These are phyloP conservation scores for Brachypodius melanocephalos DNA, from an alignment of 2,113 vertebrate species.

Conservation along the genomic window DNA sequence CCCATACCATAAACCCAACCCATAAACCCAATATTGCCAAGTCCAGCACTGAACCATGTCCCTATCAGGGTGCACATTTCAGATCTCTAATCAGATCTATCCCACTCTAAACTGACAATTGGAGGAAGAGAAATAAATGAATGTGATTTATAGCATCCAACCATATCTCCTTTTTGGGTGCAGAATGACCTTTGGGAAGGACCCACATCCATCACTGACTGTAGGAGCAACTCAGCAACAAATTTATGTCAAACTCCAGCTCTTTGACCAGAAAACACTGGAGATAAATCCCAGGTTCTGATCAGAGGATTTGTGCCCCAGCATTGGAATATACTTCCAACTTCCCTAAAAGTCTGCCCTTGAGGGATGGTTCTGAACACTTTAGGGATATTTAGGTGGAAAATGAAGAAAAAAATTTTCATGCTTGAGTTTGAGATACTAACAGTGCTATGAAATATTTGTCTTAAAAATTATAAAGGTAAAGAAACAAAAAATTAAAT, in stretches of 20 bases:
- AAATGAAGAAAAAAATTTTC: background rate
- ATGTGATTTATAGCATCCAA: background rate
- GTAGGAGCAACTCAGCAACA: background rate
- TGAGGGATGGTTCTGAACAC: background rate
- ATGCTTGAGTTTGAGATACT: background rate
- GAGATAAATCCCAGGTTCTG: background rate
- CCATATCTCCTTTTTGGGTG: background rate
- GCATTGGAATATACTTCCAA: background rate
- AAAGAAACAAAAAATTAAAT: background rate
- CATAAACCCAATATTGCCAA: background rate
- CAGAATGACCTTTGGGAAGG: background rate
- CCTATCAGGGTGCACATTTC: background rate
- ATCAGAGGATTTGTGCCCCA: background rate
- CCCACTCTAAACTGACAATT: background rate
- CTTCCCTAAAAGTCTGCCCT: background rate
- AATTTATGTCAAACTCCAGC: background rate
- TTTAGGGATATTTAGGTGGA: background rate
- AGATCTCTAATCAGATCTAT: background rate
- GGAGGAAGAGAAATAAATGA: background rate
- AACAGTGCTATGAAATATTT: background rate
- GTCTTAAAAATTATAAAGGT: background rate
- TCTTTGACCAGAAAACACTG: background rate
- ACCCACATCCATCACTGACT: background rate
- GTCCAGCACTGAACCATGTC: background rate
- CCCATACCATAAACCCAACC: background rate